These are phyloP conservation scores for Lampropteryx suffumata DNA, from an alignment of 2,888 invertebrate species.

Conservation along the genomic window DNA sequence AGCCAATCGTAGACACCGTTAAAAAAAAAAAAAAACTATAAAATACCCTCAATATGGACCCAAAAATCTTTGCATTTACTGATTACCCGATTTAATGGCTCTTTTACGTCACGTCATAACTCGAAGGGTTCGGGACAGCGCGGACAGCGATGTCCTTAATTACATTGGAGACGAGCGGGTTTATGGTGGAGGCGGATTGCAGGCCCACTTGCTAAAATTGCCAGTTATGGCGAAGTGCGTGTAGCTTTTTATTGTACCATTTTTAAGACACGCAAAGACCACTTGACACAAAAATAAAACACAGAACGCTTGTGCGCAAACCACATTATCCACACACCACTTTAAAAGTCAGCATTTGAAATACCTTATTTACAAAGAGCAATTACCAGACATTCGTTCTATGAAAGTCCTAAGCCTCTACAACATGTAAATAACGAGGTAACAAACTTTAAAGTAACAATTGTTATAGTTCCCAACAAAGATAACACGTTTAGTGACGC, in stretches of 20 bases:
- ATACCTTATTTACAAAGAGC: too few species aligned
- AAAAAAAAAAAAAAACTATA: too few species aligned
- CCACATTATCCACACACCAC: too few species aligned
- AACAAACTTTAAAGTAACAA: not conserved
- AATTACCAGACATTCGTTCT: too few species aligned
- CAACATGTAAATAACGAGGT: too few species aligned
- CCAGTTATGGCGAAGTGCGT: constrained; percentile 12
- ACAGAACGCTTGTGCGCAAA: too few species aligned
- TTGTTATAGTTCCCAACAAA: constrained; percentile 8
- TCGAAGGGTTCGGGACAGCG: constrained; percentile 26
- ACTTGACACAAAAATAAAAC: not conserved
- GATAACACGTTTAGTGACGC: not conserved
- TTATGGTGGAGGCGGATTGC: constrained; percentile 29
- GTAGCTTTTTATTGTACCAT: constrained; percentile 11
- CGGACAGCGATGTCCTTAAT: constrained; percentile 33
- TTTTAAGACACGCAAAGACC: constrained; percentile 9
- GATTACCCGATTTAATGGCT: constrained; percentile 32
- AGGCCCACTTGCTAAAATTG: constrained; percentile 26
- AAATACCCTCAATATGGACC: constrained; percentile 10
- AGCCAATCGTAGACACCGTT: too few species aligned
- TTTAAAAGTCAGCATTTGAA: too few species aligned
- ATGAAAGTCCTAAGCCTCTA: too few species aligned
- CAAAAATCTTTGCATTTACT: constrained; percentile 26
- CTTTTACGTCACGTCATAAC: constrained; percentile 34
- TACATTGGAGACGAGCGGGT: constrained; percentile 23